Evolutionary conservation across 2,113 vertebrate genomes (phyloP).

Genomic region (Pelecanoides urinatrix): DNA sequence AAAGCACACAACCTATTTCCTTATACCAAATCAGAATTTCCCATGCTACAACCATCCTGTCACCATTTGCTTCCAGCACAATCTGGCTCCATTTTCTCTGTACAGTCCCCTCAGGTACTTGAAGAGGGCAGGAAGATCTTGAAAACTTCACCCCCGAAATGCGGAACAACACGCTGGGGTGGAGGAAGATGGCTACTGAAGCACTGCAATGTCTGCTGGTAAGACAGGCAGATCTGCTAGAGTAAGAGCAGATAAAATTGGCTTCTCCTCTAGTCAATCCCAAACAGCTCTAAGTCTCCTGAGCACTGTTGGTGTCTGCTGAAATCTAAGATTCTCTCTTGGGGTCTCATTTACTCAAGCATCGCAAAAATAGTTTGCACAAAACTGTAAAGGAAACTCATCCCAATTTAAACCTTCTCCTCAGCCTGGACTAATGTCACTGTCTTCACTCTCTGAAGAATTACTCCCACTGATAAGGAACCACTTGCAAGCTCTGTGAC

Average conservation of each 20-base stretch:
- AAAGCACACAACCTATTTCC: neutral
- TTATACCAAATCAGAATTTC: neutral
- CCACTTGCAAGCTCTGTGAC: neutral
- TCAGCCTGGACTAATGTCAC: neutral
- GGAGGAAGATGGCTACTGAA: neutral
- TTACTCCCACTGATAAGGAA: neutral
- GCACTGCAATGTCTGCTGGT: neutral
- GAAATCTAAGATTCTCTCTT: neutral
- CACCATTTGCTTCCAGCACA: neutral
- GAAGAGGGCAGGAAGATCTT: neutral
- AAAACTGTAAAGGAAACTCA: neutral
- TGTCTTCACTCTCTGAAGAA: neutral
- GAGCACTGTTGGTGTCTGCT: neutral
- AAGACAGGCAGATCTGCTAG: neutral
- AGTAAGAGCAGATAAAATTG: neutral
- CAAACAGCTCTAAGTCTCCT: neutral
- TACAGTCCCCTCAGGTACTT: neutral
- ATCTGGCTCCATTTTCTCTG: neutral
- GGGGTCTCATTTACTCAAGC: neutral
- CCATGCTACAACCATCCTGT: neutral
- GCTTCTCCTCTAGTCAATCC: neutral
- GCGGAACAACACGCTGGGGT: neutral
- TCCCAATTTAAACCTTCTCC: neutral
- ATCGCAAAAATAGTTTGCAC: neutral
- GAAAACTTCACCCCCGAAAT: neutral